These are phyloP conservation scores for Monomorium pharaonis DNA, from an alignment of 1,140 invertebrate genomes.

Conservation along the genomic window DNA sequence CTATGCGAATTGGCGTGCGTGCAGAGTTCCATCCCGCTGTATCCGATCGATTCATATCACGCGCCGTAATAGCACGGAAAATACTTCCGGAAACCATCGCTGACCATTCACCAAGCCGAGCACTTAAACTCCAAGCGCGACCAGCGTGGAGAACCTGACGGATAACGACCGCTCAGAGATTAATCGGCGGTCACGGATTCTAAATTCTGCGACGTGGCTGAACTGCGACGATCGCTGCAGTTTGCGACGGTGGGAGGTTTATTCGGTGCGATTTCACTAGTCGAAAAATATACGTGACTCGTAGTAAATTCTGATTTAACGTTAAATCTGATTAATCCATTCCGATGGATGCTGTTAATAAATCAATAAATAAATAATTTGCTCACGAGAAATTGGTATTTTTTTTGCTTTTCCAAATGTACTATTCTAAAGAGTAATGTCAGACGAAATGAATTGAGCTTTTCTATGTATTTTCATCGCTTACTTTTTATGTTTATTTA, in stretches of 20 bases:
- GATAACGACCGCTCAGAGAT: conserved; percentile 80
- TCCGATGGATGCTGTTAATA: neutral
- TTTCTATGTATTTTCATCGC: neutral
- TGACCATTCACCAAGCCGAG: conserved; percentile 64
- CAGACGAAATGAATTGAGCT: neutral
- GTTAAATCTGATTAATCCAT: neutral
- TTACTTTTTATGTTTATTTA: neutral
- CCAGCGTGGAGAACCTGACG: conserved; percentile 76
- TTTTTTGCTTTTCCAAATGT: neutral
- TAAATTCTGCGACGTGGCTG: conserved; percentile 77
- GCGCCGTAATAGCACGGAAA: conserved; percentile 70
- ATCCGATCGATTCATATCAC: conserved; percentile 67
- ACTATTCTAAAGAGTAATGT: neutral
- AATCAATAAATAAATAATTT: neutral
- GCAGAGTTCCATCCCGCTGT: conserved; percentile 45
- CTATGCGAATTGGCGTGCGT: conserved; percentile 47
- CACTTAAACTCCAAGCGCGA: conserved; percentile 72
- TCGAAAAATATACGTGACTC: conserved; percentile 9
- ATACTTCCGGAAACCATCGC: conserved; percentile 70
- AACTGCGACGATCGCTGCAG: conserved; percentile 67
- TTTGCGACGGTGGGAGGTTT: conserved; percentile 40
- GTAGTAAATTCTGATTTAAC: neutral
- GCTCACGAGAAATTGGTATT: neutral
- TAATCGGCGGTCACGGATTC: conserved; percentile 79
- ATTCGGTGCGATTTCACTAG: neutral